These are phyloP conservation scores for Beroe forskalii DNA, from an alignment of 37 sponge, comb jelly and placozoan species.

Conservation along the genomic window DNA sequence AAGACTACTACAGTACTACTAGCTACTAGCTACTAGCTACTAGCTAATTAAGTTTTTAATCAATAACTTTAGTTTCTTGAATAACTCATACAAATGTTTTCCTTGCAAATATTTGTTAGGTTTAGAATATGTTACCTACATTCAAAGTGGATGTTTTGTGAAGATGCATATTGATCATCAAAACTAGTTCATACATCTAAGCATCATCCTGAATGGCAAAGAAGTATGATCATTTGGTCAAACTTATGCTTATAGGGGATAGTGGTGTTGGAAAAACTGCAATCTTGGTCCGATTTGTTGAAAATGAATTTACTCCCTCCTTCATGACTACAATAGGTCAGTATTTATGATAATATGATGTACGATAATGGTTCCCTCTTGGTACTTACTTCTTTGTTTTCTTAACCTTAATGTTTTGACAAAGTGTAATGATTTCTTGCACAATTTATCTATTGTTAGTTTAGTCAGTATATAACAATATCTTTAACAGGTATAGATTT, in stretches of 20 bases:
- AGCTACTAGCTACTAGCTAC: no score
- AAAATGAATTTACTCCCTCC: slow-evolving; percentile 60
- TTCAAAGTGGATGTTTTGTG: no score
- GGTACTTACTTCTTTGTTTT: neutral
- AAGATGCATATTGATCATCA: neutral
- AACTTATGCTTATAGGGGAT: slow-evolving; percentile 56
- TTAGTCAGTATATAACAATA: no score
- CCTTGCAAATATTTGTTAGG: no score
- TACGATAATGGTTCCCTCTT: neutral
- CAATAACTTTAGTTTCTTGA: no score
- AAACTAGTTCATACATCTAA: neutral
- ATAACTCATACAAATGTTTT: no score
- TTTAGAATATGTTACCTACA: no score
- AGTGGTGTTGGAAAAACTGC: slow-evolving; percentile 63
- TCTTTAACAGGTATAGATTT: slow-evolving; percentile 47
- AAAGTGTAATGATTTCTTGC: neutral
- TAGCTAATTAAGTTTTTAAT: no score
- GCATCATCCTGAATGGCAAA: slow-evolving; percentile 45
- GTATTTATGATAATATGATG: neutral
- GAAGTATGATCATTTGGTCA: slow-evolving; percentile 59
- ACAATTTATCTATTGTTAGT: neutral
- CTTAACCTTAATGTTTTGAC: neutral
- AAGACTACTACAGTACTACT: no score
- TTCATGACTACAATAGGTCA: slow-evolving; percentile 62
- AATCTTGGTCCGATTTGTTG: slow-evolving; percentile 38